phyloP scores from a whole-genome alignment of 1,140 invertebrate genomes.

The Drosophila gunungcola region DNA sequence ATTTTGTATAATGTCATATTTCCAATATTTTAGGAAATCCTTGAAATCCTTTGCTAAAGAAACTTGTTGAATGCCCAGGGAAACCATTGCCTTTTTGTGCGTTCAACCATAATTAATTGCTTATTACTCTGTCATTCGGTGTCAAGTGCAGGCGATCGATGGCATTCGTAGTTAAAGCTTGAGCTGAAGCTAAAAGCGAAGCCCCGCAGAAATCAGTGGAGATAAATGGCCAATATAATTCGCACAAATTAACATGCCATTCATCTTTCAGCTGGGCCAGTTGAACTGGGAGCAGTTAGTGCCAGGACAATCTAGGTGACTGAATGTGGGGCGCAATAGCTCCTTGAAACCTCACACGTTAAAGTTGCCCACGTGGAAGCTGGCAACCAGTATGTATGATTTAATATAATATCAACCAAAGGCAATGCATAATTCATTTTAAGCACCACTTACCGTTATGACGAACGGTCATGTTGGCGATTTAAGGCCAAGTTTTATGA shows the following conservation, averaged over 20 bases:
- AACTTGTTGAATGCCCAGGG: slow-evolving; percentile 35
- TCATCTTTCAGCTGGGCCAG: slow-evolving; percentile 22
- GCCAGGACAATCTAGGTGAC: slow-evolving; percentile 42
- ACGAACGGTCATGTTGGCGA: slow-evolving; percentile 63
- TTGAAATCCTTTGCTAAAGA: too few relatives aligned
- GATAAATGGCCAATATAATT: slow-evolving; percentile 64
- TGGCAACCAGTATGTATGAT: slow-evolving; percentile 17
- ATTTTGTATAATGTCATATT: too few relatives aligned
- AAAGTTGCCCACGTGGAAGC: slow-evolving; percentile 1
- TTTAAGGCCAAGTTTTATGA: slow-evolving; percentile 76
- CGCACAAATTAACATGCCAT: slow-evolving; percentile 67
- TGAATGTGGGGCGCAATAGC: slow-evolving; percentile 21
- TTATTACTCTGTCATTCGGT: slow-evolving; percentile 32
- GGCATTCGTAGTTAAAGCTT: neutral
- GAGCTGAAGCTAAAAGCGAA: slow-evolving; percentile 1
- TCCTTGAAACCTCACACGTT: slow-evolving; percentile 19
- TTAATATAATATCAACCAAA: slow-evolving; percentile 41
- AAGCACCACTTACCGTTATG: slow-evolving; percentile 80
- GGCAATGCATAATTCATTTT: slow-evolving; percentile 79
- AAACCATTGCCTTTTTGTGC: slow-evolving; percentile 4
- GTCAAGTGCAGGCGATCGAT: slow-evolving; percentile 37
- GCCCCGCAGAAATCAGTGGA: slow-evolving; percentile 26
- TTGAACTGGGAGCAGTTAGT: slow-evolving; percentile 10
- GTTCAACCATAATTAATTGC: slow-evolving; percentile 27
- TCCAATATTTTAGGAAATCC: too few relatives aligned